Evolutionary conservation across 2,797 vertebrate species (phyloP).

Genomic region (Sebastes cheni): DNA sequence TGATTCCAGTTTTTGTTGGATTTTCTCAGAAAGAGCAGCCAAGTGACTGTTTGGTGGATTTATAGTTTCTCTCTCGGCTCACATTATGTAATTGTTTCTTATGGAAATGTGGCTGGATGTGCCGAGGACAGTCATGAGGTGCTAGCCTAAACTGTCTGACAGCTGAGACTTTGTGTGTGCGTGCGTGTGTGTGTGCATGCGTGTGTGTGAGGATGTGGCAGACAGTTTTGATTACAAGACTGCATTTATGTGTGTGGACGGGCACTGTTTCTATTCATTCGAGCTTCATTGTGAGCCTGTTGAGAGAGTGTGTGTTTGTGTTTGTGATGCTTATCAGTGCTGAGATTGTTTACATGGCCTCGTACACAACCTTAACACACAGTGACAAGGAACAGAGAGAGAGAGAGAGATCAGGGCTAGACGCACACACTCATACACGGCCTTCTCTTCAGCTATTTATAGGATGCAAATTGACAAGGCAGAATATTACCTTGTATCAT

Average conservation of each 20-base stretch:
- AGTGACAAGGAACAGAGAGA: slow-evolving; percentile 29
- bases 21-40: background rate
- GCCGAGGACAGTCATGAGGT: background rate
- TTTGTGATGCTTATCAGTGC: slow-evolving; percentile 32
- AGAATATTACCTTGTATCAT: background rate
- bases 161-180: background rate
- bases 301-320: background rate
- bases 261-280: background rate
- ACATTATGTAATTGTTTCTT: slow-evolving; percentile 18
- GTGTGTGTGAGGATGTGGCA: background rate
- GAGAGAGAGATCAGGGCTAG: background rate
- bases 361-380: slow-evolving; percentile 30
- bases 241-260: slow-evolving; percentile 1
- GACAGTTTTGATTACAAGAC: slow-evolving; percentile 31
- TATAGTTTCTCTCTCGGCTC: background rate
- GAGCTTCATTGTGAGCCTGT: background rate
- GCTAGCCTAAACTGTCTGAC: background rate
- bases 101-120: slow-evolving; percentile 23
- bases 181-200: background rate
- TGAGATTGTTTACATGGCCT: slow-evolving; percentile 41
- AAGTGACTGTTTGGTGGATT: background rate
- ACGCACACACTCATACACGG: background rate
- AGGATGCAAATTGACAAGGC: background rate
- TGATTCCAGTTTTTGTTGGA: background rate
- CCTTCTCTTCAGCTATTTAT: background rate